Evolutionary conservation across 2,888 invertebrate genomes (phyloP).

Genomic region (Myopa tessellatipennis): DNA sequence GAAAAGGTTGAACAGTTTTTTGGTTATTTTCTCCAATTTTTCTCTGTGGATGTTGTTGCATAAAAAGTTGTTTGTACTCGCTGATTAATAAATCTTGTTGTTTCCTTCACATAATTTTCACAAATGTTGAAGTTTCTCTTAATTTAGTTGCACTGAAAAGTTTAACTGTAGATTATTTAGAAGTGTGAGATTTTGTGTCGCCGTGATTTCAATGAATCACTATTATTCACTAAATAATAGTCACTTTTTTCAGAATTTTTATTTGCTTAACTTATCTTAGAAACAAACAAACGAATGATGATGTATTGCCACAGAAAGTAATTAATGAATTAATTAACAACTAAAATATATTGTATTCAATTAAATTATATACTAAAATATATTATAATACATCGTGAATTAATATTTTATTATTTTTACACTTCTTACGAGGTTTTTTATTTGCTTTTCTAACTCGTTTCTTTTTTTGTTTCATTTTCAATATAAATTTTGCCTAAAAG

Average conservation of each 20-base stretch:
- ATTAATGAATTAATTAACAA: slow-evolving; percentile 49
- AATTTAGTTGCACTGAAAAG: slow-evolving; percentile 37
- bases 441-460: slow-evolving; percentile 45
- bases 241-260: slow-evolving; percentile 15
- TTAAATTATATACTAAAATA: neutral
- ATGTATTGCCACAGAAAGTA: slow-evolving; percentile 47
- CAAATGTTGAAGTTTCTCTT: slow-evolving; percentile 2
- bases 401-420: slow-evolving; percentile 20
- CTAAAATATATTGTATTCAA: slow-evolving; percentile 33
- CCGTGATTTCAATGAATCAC: slow-evolving; percentile 12
- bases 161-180: slow-evolving; percentile 28
- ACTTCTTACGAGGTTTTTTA: neutral
- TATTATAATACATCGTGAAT: neutral
- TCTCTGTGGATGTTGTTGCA: slow-evolving; percentile 15
- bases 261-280: slow-evolving; percentile 24
- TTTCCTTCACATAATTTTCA: neutral
- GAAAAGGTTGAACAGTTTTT: neutral
- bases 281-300: slow-evolving; percentile 43
- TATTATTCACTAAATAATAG: slow-evolving; percentile 18
- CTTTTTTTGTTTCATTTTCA: slow-evolving; percentile 49
- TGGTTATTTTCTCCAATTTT: neutral
- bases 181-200: slow-evolving; percentile 1
- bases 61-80: slow-evolving; percentile 50
- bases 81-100: slow-evolving; percentile 13
- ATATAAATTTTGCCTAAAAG: slow-evolving; percentile 62